A percentile compares a stretch with the other conserved stretches of the same genome.
phyloP scores from a whole-genome alignment of 2,797 vertebrate species.

The Strix occidentalis region DNA sequence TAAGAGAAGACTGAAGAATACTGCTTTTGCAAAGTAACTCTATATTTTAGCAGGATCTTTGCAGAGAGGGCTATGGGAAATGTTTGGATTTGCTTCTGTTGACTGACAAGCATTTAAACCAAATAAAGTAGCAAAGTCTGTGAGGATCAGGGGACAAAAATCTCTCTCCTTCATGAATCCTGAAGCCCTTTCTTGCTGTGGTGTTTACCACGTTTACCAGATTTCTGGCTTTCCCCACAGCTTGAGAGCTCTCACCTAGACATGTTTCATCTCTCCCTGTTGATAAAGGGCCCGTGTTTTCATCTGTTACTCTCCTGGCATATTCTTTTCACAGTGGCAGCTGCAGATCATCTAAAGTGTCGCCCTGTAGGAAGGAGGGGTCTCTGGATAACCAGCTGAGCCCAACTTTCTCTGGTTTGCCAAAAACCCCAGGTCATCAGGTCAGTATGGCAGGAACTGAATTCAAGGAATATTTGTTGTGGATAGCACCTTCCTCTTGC shows the following conservation, averaged over 20 bases:
- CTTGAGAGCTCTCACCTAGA: neutral
- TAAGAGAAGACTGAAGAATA: neutral
- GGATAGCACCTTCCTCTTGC: neutral
- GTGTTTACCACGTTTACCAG: neutral
- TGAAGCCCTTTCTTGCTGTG: neutral
- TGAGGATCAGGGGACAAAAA: neutral
- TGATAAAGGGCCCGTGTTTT: neutral
- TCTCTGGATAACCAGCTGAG: constrained; percentile 20
- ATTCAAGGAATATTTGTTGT: neutral
- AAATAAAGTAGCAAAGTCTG: neutral
- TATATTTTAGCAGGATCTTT: neutral
- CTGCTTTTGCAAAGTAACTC: neutral
- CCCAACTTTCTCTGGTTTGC: neutral
- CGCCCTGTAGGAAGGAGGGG: neutral
- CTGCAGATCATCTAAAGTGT: constrained; percentile 8
- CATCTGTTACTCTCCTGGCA: neutral
- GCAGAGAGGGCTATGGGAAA: neutral
- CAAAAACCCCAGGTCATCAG: constrained; percentile 19
- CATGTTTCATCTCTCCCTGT: neutral
- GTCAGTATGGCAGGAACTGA: neutral
- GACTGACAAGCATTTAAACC: neutral
- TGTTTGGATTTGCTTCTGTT: neutral
- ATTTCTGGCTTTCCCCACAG: neutral
- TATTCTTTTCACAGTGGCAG: constrained; percentile 20
- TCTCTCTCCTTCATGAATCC: neutral